Base-by-base conservation (phyloP, 2,797 vertebrate genomes). In the Crocodylus rhombifer region DNA sequence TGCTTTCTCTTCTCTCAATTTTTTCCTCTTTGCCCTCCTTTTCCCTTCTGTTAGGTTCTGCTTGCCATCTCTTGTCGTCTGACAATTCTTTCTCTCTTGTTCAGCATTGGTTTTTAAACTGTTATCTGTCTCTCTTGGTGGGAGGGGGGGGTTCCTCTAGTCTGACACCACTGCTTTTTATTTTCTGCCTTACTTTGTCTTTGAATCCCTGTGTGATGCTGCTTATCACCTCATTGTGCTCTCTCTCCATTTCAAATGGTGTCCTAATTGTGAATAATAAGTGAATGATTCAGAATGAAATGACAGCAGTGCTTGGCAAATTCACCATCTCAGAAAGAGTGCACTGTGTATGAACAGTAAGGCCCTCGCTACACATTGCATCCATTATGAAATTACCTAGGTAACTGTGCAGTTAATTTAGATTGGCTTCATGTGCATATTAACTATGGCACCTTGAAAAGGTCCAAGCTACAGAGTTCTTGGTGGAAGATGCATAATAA, bases 41-140 rank as follows among this genome's bases (percentile, higher is more conserved):
- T 56, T 95, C 30, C 69, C 89, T 91, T 90, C 91, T 62, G n/a
- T 91, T 62, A 88, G 81, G 62, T 87, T 96, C 95, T 96, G 94
- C 95, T 96, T 95, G 91, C 81, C 86, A 56, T 42, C 82, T 91
- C 84, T 90, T 26, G 0, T 87, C 94, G 93, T 61, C 90, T 88
- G 94, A 90, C 71, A 65, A 64, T 77, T 93, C 65, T 79, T 91
- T 80, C 94, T 85, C 93, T 88, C 96, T 96, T 96, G 93, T 94
- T 96, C 94, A 89, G 73, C 89, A 55, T 82, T 95, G 87, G 67
- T 80, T 92, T 96, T 95, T 96, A 91, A 95, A 94, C 94, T 89
- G 81, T 5, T 73, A 90, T 90, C 88, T 89, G 58, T 88, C 87
- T 93, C 77, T 89, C 91, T 79, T 80, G 42, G 42, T 2, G 42